Percentiles rank a stretch among this genome's conserved stretches.
phyloP scores from a whole-genome alignment of 64 coral and sea anemone genomes.

The Catalaphyllia jardinei region DNA sequence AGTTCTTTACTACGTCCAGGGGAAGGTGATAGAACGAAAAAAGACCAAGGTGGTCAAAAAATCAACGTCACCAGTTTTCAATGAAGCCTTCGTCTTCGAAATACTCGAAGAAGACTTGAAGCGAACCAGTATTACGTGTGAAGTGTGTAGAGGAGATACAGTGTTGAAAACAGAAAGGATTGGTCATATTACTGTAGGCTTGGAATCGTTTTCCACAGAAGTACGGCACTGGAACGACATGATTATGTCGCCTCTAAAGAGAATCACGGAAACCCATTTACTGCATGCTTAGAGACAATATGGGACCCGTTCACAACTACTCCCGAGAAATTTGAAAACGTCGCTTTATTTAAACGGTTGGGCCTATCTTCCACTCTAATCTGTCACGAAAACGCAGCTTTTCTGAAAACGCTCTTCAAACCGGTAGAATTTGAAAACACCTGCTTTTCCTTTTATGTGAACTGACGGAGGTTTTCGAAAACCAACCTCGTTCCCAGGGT shows the following conservation, averaged over 20 bases:
- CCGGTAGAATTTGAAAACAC: too few species aligned
- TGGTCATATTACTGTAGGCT: constrained; percentile 72
- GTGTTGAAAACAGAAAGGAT: constrained; percentile 68
- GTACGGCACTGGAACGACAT: constrained; percentile 90
- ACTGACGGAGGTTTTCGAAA: too few species aligned
- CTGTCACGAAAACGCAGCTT: background rate
- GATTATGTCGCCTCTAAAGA: constrained; percentile 79
- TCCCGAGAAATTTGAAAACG: background rate
- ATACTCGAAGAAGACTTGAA: constrained; percentile 72
- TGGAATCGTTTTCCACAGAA: constrained; percentile 72
- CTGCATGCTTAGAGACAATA: constrained; percentile 25
- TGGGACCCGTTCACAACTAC: background rate
- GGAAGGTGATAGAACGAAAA: constrained; percentile 55
- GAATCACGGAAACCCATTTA: constrained; percentile 76
- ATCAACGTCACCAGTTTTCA: constrained; percentile 75
- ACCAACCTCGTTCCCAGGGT: too few species aligned
- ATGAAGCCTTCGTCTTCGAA: constrained; percentile 87
- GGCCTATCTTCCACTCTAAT: background rate
- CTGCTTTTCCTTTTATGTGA: too few species aligned
- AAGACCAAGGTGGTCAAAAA: constrained; percentile 85
- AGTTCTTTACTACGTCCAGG: constrained; percentile 59
- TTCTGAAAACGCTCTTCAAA: too few species aligned
- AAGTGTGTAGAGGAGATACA: constrained; percentile 73
- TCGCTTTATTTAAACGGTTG: background rate
- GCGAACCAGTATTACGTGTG: constrained; percentile 61